Conservation (phyloP, 2,113 vertebrate genomes). For the Cinclus mexicanus region DNA sequence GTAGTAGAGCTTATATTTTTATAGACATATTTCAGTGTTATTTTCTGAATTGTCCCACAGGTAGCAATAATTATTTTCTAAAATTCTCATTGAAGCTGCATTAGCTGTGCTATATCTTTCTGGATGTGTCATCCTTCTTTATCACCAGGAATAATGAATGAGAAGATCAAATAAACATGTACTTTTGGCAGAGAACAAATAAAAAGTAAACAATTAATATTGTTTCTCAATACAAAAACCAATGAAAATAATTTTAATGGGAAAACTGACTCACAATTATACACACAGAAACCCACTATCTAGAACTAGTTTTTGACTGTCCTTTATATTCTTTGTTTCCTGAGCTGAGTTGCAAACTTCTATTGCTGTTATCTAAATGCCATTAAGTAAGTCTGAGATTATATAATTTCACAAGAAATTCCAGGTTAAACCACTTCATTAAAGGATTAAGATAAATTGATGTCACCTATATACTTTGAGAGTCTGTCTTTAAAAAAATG, state of each 20-base stretch:
- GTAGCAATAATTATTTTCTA: neutral
- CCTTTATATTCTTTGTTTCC: neutral
- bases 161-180: neutral
- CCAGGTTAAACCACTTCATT: neutral
- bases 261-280: neutral
- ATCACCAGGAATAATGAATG: neutral
- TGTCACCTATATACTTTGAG: neutral
- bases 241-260: neutral
- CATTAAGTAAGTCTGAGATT: neutral
- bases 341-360: neutral
- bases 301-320: neutral
- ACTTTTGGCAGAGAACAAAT: neutral
- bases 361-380: neutral
- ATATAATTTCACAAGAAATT: neutral
- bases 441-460: neutral
- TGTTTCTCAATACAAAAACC: neutral
- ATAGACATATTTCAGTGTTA: neutral
- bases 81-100: neutral
- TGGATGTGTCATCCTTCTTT: neutral
- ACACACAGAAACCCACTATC: fast-evolving
- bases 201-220: neutral
- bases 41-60: neutral
- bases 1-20: neutral
- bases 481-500: neutral
- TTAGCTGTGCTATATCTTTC: neutral